phyloP scores from a whole-genome alignment of 1,140 invertebrate species.

The Drosophila albomicans region DNA sequence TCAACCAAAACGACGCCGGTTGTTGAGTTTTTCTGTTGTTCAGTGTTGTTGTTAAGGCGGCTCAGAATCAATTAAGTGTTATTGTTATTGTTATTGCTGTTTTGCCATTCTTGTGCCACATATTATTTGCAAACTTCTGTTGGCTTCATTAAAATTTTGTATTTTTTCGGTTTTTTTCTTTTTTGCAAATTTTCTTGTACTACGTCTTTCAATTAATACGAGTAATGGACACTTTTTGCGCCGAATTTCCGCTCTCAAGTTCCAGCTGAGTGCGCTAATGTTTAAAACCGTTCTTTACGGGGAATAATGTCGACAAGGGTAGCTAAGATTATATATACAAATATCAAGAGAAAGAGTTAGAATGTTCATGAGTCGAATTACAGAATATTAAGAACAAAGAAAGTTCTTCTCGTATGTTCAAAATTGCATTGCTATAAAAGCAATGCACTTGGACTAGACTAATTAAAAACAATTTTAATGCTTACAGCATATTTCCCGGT shows the following conservation, averaged over 20 bases:
- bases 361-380: too few species aligned
- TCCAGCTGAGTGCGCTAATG: constrained; percentile 75
- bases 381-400: not conserved
- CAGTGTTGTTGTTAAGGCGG: constrained; percentile 49
- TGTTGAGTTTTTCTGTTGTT: not conserved
- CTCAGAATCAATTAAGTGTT: constrained; percentile 73
- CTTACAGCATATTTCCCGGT: not conserved
- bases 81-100: constrained; percentile 19
- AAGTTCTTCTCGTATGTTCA: not conserved
- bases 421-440: too few species aligned
- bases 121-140: constrained; percentile 37
- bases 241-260: constrained; percentile 62
- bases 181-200: constrained; percentile 50
- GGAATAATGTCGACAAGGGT: not conserved
- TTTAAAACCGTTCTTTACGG: constrained; percentile 32
- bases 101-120: constrained; percentile 30
- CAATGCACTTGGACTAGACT: too few species aligned
- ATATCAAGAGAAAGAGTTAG: too few species aligned
- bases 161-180: constrained; percentile 20
- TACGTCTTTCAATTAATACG: constrained; percentile 69
- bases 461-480: not conserved
- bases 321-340: too few species aligned
- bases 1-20: constrained; percentile 61
- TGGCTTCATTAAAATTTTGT: constrained; percentile 22
- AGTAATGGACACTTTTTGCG: constrained; percentile 79